Conservation (phyloP, 2,888 invertebrate genomes). For the Drosophila eohydei region DNA sequence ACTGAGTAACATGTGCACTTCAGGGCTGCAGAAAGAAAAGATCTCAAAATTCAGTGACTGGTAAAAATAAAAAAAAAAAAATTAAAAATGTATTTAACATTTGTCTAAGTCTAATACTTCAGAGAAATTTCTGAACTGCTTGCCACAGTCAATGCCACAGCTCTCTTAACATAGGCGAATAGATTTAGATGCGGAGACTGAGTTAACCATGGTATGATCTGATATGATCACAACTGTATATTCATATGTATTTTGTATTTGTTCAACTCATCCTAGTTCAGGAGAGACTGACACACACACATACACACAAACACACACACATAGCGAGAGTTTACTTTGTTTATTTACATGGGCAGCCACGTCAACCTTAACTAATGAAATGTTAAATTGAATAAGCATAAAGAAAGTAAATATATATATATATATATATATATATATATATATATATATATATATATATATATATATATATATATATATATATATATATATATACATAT, state of each 20-base stretch:
- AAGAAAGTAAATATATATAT: slow-evolving; percentile 20
- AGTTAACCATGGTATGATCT: too few relatives aligned
- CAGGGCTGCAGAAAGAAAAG: too few relatives aligned
- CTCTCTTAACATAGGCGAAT: too few relatives aligned
- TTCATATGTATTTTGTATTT: not conserved
- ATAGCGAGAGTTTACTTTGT: slow-evolving; percentile 21
- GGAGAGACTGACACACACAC: not conserved
- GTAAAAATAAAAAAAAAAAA: too few relatives aligned
- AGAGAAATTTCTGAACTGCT: too few relatives aligned
- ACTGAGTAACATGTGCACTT: too few relatives aligned
- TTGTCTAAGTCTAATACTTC: too few relatives aligned
- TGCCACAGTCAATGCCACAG: too few relatives aligned
- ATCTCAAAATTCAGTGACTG: too few relatives aligned
- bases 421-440: slow-evolving; percentile 13
- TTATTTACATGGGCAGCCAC: slow-evolving; percentile 59
- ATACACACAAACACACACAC: slow-evolving; percentile 8
- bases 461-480: not conserved
- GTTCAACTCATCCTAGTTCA: slow-evolving; percentile 13
- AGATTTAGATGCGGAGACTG: too few relatives aligned
- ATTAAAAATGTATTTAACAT: too few relatives aligned
- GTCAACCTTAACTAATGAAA: slow-evolving; percentile 61
- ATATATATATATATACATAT: slow-evolving; percentile 2
- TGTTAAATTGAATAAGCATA: slow-evolving; percentile 48
- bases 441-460: slow-evolving; percentile 8
- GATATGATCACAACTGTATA: too few relatives aligned